Evolutionary conservation across 2,888 invertebrate genomes (phyloP), one percentile per base, ranked within the genome.

Genomic region (Eutolmus rufibarbis): DNA sequence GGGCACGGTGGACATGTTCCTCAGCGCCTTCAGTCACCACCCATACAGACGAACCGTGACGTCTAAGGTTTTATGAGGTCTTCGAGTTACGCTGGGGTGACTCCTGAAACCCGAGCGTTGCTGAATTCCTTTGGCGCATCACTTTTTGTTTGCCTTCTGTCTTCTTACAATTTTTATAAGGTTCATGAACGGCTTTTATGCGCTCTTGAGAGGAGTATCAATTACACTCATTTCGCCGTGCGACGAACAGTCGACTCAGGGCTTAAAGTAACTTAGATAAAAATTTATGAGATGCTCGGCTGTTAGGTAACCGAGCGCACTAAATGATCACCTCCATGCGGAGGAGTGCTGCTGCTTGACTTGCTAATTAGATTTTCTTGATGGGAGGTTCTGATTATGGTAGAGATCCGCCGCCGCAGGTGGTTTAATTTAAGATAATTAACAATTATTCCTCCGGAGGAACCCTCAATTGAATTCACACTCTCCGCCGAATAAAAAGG

Each of bases 41-140:
- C 40, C 46, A 46, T 28, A 34, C 37, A 31, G 37, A 28, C 28
- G 28, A 51, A 57, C n/a, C 16, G 46, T 34, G 23, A 34, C 74
- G 16, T 23, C 34, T 85, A 85, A 85, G 85, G 85, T 82, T 74
- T 84, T 85, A 28, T 85, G 85, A 74, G 74, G 28, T 85, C 23
- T 85, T 85, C 85, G 74, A 74, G 85, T 85, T 85, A 85, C 85
- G 85, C 85, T 85, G 74, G 85, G 85, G 74, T 85, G 85, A 85
- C 74, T 85, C 31, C 31, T 85, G 40, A 85, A 85, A 74, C 40
- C 74, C 23, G 74, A 74, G 74, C 74, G 46, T 43, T 85, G 74
- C 74, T 85, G 85, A 37, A 85, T 74, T 85, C 31, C 74, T 85
- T 84, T 84, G 16, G 16, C 5, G 57, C 66, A 31, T 85, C 40